A percentile compares a stretch with the other conserved stretches of the same genome.
Evolutionary conservation across 2,888 invertebrate genomes (phyloP).

Genomic region (Hyles lineata): DNA sequence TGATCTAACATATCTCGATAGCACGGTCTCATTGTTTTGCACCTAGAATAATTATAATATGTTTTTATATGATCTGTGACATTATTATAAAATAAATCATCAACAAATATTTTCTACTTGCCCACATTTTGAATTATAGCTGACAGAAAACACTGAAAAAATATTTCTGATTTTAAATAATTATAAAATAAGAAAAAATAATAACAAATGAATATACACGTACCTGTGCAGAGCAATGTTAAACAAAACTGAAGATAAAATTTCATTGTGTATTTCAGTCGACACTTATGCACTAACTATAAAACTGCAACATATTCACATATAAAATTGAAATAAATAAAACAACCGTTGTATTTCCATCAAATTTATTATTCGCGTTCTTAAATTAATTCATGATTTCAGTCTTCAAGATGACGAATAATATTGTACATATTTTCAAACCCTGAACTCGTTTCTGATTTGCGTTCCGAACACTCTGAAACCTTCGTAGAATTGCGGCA

Average conservation of each 20-base stretch:
- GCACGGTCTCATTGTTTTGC: conserved; percentile 59
- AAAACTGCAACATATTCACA: background rate
- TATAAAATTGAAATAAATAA: conserved; percentile 10
- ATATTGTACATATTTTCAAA: background rate
- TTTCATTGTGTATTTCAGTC: conserved; percentile 11
- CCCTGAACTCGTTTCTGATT: conserved; percentile 64
- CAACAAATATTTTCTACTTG: conserved; percentile 38
- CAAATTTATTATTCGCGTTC: conserved; percentile 20
- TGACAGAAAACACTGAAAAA: conserved; percentile 33
- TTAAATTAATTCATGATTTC: conserved; percentile 38
- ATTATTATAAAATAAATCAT: background rate
- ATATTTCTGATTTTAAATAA: background rate
- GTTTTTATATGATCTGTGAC: background rate
- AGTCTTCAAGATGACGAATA: conserved; percentile 37
- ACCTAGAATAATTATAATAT: conserved; percentile 52
- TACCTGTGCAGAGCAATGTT: conserved; percentile 1
- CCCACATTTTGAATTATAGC: conserved; percentile 48
- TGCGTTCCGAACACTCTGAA: conserved; percentile 64
- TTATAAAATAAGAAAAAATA: background rate
- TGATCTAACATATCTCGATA: conserved; percentile 61
- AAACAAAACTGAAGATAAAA: conserved; percentile 1
- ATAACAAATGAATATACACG: background rate
- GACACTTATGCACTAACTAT: background rate
- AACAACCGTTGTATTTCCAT: conserved; percentile 5
- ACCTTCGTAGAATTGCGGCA: conserved; percentile 74